Conservation (phyloP, 2,113 vertebrate species). For the Vombatus ursinus region DNA sequence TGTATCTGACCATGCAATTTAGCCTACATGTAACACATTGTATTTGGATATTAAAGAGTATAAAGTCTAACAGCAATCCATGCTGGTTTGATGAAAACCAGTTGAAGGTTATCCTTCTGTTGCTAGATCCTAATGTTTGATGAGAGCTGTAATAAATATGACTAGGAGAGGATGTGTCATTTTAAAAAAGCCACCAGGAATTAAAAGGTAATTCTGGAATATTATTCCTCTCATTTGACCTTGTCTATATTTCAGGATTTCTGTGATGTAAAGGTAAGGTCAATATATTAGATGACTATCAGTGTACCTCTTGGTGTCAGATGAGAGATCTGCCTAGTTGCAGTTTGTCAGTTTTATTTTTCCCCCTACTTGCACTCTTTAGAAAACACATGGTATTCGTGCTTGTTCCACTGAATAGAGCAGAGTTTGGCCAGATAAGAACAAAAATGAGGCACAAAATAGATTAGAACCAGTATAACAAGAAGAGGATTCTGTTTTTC, state of each 20-base stretch:
- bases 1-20: conserved; percentile 25
- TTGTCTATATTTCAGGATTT: neutral
- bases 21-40: conserved; percentile 3
- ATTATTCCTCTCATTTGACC: conserved; percentile 14
- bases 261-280: conserved; percentile 18
- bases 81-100: conserved; percentile 4
- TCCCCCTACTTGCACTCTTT: neutral
- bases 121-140: neutral
- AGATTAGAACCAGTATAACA: neutral
- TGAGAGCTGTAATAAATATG: conserved; percentile 27
- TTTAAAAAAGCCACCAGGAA: conserved; percentile 15
- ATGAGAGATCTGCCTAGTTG: conserved; percentile 19
- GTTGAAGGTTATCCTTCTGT: conserved; percentile 20
- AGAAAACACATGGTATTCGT: conserved; percentile 7
- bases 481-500: neutral
- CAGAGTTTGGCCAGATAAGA: conserved; percentile 3
- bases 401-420: conserved; percentile 36
- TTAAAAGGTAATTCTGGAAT: conserved; percentile 37
- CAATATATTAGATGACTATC: neutral
- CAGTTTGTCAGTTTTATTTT: neutral
- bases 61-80: conserved; percentile 30
- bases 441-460: conserved; percentile 5
- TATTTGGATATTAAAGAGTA: neutral
- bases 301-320: neutral
- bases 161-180: conserved; percentile 16